A percentile compares a stretch with the other conserved stretches of the same genome.
phyloP scores from a whole-genome alignment of 2,888 invertebrate genomes.

The Tuta absoluta region DNA sequence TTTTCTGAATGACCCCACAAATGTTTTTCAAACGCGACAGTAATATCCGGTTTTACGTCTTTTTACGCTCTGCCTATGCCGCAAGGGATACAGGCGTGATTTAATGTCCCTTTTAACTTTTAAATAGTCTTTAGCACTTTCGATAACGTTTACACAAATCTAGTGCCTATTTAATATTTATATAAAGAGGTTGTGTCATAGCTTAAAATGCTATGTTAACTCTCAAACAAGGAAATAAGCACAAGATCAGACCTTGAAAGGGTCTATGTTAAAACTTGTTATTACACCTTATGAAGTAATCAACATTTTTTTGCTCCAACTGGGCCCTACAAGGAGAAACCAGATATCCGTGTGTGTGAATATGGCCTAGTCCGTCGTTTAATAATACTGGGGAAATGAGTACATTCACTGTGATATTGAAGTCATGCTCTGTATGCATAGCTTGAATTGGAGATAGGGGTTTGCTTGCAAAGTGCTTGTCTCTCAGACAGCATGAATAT shows the following conservation, averaged over 20 bases:
- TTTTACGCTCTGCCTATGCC: no score
- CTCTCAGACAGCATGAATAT: conserved; percentile 63
- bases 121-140: not conserved
- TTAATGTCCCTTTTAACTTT: no score
- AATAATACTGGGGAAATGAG: conserved; percentile 45
- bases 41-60: no score
- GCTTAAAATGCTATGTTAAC: conserved; percentile 1
- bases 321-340: conserved; percentile 18
- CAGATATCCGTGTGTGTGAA: conserved; percentile 12
- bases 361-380: conserved; percentile 18
- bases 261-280: conserved; percentile 24
- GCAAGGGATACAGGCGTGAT: no score
- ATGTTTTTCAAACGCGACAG: no score
- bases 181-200: conserved; percentile 13
- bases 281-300: conserved; percentile 17
- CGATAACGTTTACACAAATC: not conserved
- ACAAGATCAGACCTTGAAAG: conserved; percentile 23
- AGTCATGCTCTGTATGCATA: conserved; percentile 60
- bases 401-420: conserved; percentile 57
- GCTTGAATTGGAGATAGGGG: conserved; percentile 49
- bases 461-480: conserved; percentile 39
- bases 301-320: conserved; percentile 24
- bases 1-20: no score
- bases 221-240: conserved; percentile 23
- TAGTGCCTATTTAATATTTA: not conserved